Conservation (phyloP, 1,140 invertebrate genomes). For the Acromyrmex echinatior region DNA sequence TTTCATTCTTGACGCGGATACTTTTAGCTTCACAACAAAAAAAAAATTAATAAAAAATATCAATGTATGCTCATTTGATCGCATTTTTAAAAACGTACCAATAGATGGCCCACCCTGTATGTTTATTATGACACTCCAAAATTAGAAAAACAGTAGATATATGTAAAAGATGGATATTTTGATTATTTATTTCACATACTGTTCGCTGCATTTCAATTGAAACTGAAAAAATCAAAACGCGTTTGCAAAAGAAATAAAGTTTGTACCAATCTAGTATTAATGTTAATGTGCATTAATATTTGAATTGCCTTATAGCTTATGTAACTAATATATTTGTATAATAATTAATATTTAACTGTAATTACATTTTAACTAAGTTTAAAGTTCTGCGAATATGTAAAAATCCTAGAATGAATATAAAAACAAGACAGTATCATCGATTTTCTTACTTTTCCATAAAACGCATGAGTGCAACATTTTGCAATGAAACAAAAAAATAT, state of each 20-base stretch:
- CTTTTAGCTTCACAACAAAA: too few species aligned
- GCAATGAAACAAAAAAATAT: not conserved
- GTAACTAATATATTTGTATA: not conserved
- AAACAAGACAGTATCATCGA: not conserved
- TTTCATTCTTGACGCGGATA: too few species aligned
- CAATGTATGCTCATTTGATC: too few species aligned
- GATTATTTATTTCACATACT: not conserved
- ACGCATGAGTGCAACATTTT: not conserved
- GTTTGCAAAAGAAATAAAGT: not conserved
- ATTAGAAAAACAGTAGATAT: slow-evolving; percentile 40
- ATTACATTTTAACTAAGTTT: not conserved
- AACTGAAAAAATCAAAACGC: not conserved
- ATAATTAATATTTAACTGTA: not conserved
- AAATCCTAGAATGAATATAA: not conserved
- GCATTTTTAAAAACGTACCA: too few species aligned
- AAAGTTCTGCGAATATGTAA: not conserved
- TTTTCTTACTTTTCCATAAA: slow-evolving; percentile 1
- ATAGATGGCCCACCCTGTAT: too few species aligned
- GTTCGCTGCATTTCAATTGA: not conserved
- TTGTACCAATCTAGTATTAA: not conserved
- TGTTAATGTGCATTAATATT: not conserved
- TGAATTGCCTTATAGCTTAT: not conserved
- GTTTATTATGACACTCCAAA: slow-evolving; percentile 46
- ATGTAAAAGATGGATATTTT: not conserved
- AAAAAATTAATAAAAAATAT: too few species aligned